Evolutionary conservation across 2,888 invertebrate species (phyloP), one percentile per base, ranked within the genome.

Genomic region (Ormyrus pomaceus): DNA sequence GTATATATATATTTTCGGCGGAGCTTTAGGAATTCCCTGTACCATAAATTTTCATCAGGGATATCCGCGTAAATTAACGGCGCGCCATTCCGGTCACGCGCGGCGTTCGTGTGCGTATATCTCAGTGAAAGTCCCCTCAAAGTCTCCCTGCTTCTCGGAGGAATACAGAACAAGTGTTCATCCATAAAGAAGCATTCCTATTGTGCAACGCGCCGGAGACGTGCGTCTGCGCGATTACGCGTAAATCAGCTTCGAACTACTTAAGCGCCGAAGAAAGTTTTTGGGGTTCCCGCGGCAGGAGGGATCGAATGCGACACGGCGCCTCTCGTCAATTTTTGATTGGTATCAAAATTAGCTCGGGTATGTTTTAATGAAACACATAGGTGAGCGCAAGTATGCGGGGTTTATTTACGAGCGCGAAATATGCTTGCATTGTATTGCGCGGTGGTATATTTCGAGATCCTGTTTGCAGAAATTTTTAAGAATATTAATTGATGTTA

Each of bases 61-160:
- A 6, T 34, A 34, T 5, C 8, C 48, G 66, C 51, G 53, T 10
- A 46, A 73, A 75, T 53, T 64, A 19, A 48, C 19, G 13, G 46
- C 51, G 55, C 79, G 56, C 48, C 11, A 77, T 77, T 77, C 69
- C 8, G 55, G 64, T 73, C 73, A 77, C 73, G 77, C 55, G 64
- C 62, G 11, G 34, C 13, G 7, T 10, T 51, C 51, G 59, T 55
- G 34, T 62, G 80, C 83, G 81, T 6, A 13, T 81, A 84, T 86
- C 84, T 77, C 84, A 89, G 89, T 89, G 89, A 89, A 89, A 90
- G 89, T 89, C 34, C 1, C 82, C 80, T 85, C 71, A 82, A 75
- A 86, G 79, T 83, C 79, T 84, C 79, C 80, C 78, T 9, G 53
- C 19, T 68, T 84, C 85, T 85, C 76, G 34, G 65, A 77, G 62